Conservation (phyloP, 1,140 invertebrate genomes). For the Diplogasteroides magnus region DNA sequence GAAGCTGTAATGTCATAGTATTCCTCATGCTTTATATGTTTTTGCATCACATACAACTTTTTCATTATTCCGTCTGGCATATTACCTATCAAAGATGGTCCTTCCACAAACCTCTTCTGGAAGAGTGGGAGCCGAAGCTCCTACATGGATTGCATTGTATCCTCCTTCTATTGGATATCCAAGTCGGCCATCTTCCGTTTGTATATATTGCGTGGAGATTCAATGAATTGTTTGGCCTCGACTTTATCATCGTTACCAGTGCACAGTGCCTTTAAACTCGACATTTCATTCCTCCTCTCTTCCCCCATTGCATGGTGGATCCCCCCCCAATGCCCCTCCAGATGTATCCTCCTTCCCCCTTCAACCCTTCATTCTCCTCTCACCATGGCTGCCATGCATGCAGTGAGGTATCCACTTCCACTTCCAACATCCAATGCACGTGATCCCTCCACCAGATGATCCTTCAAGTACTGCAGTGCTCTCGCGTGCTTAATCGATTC, state of each 20-base stretch:
- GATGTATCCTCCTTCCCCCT: neutral
- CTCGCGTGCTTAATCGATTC: slow-evolving; percentile 83
- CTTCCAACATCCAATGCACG: slow-evolving; percentile 87
- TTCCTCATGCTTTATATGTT: neutral
- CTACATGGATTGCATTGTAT: slow-evolving; percentile 89
- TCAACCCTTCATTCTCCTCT: too few species aligned
- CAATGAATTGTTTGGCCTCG: too few species aligned
- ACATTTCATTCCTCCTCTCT: too few species aligned
- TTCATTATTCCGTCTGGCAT: neutral
- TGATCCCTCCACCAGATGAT: slow-evolving; percentile 71
- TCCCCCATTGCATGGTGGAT: too few species aligned
- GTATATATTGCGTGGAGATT: too few species aligned
- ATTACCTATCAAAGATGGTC: neutral
- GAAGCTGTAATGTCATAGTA: slow-evolving; percentile 58
- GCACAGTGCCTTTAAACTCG: too few species aligned
- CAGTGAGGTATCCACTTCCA: slow-evolving; percentile 87
- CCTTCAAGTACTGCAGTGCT: slow-evolving; percentile 79
- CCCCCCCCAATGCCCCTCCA: neutral
- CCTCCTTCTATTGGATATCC: slow-evolving; percentile 71
- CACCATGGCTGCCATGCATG: slow-evolving; percentile 85
- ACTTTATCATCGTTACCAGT: too few species aligned
- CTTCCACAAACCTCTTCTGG: slow-evolving; percentile 66
- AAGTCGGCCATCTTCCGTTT: slow-evolving; percentile 72
- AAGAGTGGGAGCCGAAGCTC: slow-evolving; percentile 74
- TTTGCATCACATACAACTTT: neutral